A percentile compares a stretch with the other conserved stretches of the same genome.
Evolutionary conservation across 1,140 invertebrate species (phyloP).

Genomic region (Trichonephila clavipes): DNA sequence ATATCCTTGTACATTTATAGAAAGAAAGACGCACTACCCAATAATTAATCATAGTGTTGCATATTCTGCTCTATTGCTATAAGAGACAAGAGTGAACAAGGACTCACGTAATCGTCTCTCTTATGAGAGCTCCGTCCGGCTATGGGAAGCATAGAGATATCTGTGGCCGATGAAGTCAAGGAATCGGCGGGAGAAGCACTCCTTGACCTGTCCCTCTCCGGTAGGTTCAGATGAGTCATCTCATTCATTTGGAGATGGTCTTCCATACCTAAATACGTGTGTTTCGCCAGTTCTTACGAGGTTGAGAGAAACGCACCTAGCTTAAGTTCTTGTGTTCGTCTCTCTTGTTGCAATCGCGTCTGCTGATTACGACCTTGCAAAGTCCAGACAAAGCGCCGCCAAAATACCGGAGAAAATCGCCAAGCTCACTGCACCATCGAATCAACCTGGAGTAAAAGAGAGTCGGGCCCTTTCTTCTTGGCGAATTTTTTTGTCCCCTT

Average conservation of each 20-base stretch:
- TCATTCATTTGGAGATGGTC: slow-evolving; percentile 77
- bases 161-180: slow-evolving; percentile 78
- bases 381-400: slow-evolving; percentile 45
- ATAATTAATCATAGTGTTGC: neutral
- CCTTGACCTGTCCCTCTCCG: slow-evolving; percentile 77
- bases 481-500: neutral
- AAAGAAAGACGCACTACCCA: neutral
- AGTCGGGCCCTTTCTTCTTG: neutral
- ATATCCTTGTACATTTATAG: neutral
- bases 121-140: slow-evolving; percentile 70
- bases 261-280: slow-evolving; percentile 75
- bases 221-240: slow-evolving; percentile 78
- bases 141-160: slow-evolving; percentile 78
- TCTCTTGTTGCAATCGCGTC: neutral
- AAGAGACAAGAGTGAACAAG: neutral
- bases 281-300: neutral
- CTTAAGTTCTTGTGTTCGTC: neutral
- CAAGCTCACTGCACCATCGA: neutral
- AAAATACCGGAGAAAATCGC: slow-evolving; percentile 27
- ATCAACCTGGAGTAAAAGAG: neutral
- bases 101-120: slow-evolving; percentile 77
- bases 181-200: slow-evolving; percentile 78
- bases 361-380: slow-evolving; percentile 53
- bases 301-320: neutral
- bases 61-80: neutral